Evolutionary conservation across 1,140 invertebrate species (phyloP), one percentile per base, ranked within the genome.

Genomic region (Drosophila oshimai): DNA sequence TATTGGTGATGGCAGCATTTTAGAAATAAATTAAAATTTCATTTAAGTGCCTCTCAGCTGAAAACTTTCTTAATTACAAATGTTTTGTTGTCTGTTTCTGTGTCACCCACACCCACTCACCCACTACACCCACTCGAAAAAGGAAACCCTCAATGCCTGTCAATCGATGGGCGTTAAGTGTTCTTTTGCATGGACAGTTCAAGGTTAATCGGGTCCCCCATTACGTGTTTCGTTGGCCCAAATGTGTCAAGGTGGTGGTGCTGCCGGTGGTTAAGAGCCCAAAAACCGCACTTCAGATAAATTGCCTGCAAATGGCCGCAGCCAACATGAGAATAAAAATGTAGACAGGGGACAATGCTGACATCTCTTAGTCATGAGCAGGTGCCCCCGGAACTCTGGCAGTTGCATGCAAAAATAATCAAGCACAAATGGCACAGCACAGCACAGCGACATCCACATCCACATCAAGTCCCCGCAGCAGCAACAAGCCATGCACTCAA

Each of bases 21-120:
- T 81, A 76, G 81, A 86, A 86, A 86, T 86, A 86, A 86, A 86
- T 86, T 86, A 86, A 86, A 86, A 87, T 86, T 86, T 86, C 81
- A 86, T 86, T 87, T 71, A 81, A 86, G 81, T 87, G 81, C 76
- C 72, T 77, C 74, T 81, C 58, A 74, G 53, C 57, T 49, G 71
- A 76, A 74, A 86, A 86, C 81, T 86, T 86, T 86, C 81, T 86
- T 87, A 86, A 86, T 86, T 86, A 86, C 81, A 74, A 86, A 86
- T 87, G 72, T 86, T 67, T 64, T 83, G 53, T 57, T 77, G 53
- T 55, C 37, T 46, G 44, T 31, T 50, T 24, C 22, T 53, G 28
- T 41, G 41, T 55, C 17, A 26, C 34, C 33, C 20, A 22, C 39
- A 33, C 22, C 17, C 6, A 3, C 15, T n/a, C 36, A 39, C 36